Evolutionary conservation across 23 tunicate species (phyloP), one percentile per base, ranked within the genome.

Genomic region (Aplidium turbinatum): DNA sequence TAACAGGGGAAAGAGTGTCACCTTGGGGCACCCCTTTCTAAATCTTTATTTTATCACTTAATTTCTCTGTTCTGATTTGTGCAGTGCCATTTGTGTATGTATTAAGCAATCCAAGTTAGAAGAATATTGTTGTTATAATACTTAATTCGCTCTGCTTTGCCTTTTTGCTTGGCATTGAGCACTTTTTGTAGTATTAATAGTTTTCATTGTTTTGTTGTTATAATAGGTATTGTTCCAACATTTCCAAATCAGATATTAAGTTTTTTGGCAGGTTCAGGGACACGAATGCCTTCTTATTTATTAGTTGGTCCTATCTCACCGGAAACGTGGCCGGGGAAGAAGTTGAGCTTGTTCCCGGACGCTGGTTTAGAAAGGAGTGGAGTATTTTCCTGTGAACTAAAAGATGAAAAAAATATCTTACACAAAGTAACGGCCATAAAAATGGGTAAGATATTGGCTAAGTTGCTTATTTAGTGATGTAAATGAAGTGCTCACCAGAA

Each of bases 281-380:
- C 68, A 31, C 70, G 83, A 19, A 47, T 91, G 48, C 56, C 97
- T 11, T 20, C 82, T 0, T 72, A 73, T 80, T 61, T 56, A 1
- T 63, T 80, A 11, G 69, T 78, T 26, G 91, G 97, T 2, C 90
- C 90, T 1, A 84, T 91, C 28, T 57, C 82, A 19, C 82, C 86
- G 1, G 97, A 91, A 30, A 35, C 35, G 1, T 91, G 97, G 97
- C 91, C 97, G 3, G 97, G 97, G 18, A 84, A 73, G 58, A 55
- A 83, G 42, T 61, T 91, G 34, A 67, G 73, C 56, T 57, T 91
- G 86, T 91, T 84, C 39, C 45, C 91, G 1, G 86, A 91, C 26
- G 85, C 76, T 28, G 97, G 90, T 23, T 33, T 67, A 26, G 55
- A 91, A n/a, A 58, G 97, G 33, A 73, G 82, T 5, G 97, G 97